Conservation (phyloP, 1,140 invertebrate species). For the Cyphomyrmex costatus region DNA sequence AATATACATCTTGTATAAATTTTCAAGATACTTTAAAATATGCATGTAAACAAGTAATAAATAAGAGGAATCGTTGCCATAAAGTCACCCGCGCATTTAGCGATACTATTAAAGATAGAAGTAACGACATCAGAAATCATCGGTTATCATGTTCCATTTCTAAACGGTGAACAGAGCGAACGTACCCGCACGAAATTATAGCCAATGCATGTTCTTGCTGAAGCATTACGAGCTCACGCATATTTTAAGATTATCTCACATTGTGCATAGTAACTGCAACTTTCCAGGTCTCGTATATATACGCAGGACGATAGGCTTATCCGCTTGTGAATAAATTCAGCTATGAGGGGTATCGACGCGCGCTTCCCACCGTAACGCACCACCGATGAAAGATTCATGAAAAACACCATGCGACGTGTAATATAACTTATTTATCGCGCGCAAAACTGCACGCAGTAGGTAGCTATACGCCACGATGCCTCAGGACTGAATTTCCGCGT, state of each 20-base stretch:
- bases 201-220: background rate
- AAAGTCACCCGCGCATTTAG: background rate
- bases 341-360: constrained; percentile 24
- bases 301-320: constrained; percentile 45
- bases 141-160: constrained; percentile 44
- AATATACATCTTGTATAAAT: background rate
- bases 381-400: constrained; percentile 59
- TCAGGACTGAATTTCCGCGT: constrained; percentile 50
- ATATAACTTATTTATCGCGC: constrained; percentile 59
- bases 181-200: constrained; percentile 21
- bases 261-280: constrained; percentile 25
- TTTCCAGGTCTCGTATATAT: constrained; percentile 14
- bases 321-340: constrained; percentile 54
- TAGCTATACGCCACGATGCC: constrained; percentile 25
- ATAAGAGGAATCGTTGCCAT: constrained; percentile 3
- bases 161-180: background rate
- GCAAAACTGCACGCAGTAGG: constrained; percentile 47
- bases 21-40: background rate
- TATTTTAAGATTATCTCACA: constrained; percentile 53
- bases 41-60: background rate
- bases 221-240: constrained; percentile 43
- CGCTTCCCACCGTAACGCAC: constrained; percentile 27
- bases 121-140: background rate
- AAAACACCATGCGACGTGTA: constrained; percentile 49
- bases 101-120: constrained; percentile 29